Evolutionary conservation across 2,888 invertebrate species (phyloP).

Genomic region (Lasioglossum malachurum): DNA sequence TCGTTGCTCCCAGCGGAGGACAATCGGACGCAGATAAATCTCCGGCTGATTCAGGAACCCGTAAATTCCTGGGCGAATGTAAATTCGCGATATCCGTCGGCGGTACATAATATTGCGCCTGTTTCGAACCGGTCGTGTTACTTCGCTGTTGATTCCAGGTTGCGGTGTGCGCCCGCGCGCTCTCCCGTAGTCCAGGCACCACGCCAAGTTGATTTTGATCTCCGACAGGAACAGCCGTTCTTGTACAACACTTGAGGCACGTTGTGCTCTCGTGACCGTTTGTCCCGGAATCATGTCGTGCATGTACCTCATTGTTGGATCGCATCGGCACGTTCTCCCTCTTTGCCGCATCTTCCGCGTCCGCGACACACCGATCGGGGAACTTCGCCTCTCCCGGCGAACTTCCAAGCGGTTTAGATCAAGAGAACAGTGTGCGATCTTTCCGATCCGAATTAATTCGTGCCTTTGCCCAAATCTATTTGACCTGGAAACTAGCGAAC

Average conservation of each 20-base stretch:
- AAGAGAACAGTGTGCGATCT: background rate
- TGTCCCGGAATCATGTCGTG: slow-evolving; percentile 65
- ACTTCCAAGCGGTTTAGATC: background rate
- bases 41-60: background rate
- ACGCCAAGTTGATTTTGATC: slow-evolving; percentile 60
- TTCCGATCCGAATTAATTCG: background rate
- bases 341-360: slow-evolving; percentile 13
- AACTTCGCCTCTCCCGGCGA: slow-evolving; percentile 17
- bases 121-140: background rate
- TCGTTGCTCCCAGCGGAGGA: background rate
- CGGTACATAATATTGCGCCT: slow-evolving; percentile 29
- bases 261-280: slow-evolving; percentile 62
- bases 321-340: slow-evolving; percentile 35
- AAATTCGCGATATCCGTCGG: slow-evolving; percentile 23
- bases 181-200: slow-evolving; percentile 22
- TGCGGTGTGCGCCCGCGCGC: slow-evolving; percentile 10
- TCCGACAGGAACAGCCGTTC: slow-evolving; percentile 57
- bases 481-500: background rate
- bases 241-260: slow-evolving; percentile 36
- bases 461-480: background rate
- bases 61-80: background rate
- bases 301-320: slow-evolving; percentile 43
- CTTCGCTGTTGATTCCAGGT: slow-evolving; percentile 42
- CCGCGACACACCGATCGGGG: slow-evolving; percentile 15
- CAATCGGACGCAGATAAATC: background rate